Percentiles rank a stretch among this genome's conserved stretches.
phyloP scores from a whole-genome alignment of 2,113 vertebrate species.

The Tragelaphus scriptus region DNA sequence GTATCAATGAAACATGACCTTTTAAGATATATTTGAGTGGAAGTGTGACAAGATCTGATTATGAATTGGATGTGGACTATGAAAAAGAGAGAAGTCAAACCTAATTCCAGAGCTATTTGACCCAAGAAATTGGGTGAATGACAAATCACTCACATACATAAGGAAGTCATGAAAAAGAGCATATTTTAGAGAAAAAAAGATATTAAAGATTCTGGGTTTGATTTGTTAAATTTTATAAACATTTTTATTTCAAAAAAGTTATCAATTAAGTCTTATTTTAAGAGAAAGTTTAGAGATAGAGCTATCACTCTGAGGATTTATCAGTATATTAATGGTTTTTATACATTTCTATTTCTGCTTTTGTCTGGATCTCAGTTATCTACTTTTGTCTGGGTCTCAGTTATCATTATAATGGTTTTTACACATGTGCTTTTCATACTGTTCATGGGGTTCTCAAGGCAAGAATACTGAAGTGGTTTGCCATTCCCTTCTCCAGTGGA shows the following conservation, averaged over 20 bases:
- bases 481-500: too few relatives aligned
- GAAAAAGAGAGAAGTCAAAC: neutral
- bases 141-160: neutral
- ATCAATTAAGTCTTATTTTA: neutral
- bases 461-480: too few relatives aligned
- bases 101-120: neutral
- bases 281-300: neutral
- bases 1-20: neutral
- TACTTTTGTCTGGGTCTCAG: too few relatives aligned
- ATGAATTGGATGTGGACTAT: neutral
- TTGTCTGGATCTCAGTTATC: too few relatives aligned
- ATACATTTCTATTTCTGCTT: too few relatives aligned
- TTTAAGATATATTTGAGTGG: neutral
- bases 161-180: neutral
- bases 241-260: neutral
- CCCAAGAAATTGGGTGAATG: neutral
- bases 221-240: neutral
- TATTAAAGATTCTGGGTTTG: neutral
- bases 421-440: too few relatives aligned
- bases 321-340: neutral
- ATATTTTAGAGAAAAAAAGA: neutral
- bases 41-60: neutral
- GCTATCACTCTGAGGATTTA: neutral
- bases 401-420: too few relatives aligned
- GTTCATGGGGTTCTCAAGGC: too few relatives aligned